Conservation (phyloP, 1,140 invertebrate genomes). For the Wiebesia pumilae region DNA sequence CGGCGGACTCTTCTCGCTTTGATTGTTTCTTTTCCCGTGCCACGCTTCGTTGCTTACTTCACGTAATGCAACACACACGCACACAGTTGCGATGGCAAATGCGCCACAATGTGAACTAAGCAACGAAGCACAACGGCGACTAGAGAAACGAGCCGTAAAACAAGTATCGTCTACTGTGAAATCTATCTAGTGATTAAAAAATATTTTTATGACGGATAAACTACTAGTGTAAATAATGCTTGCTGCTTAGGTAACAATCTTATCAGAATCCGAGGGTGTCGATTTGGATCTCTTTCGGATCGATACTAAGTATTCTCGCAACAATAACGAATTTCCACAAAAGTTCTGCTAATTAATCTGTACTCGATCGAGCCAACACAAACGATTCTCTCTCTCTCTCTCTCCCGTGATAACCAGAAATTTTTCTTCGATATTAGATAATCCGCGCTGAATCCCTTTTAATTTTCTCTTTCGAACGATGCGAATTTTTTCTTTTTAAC, state of each 20-base stretch:
- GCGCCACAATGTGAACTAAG: not conserved
- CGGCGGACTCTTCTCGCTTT: too few species aligned
- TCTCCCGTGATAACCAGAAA: too few species aligned
- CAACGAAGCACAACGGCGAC: not conserved
- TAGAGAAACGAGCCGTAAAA: not conserved
- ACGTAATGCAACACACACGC: not conserved
- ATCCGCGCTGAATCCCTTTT: too few species aligned
- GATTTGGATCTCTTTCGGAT: too few species aligned
- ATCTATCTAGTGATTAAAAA: not conserved
- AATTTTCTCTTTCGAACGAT: too few species aligned
- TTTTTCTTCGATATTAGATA: too few species aligned
- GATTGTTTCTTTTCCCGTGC: not conserved
- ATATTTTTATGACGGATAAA: slow-evolving; percentile 1
- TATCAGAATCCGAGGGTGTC: not conserved
- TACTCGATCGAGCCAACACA: too few species aligned
- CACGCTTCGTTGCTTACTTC: slow-evolving; percentile 1
- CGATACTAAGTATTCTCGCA: too few species aligned
- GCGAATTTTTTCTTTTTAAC: too few species aligned
- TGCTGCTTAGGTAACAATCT: not conserved
- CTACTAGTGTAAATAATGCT: not conserved
- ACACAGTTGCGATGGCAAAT: not conserved
- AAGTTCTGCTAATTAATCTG: too few species aligned
- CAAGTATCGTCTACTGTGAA: not conserved
- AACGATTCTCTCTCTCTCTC: too few species aligned
- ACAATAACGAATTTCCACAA: too few species aligned